Evolutionary conservation across 92 coral and sea anemone species (phyloP).

Genomic region (Porites rus): DNA sequence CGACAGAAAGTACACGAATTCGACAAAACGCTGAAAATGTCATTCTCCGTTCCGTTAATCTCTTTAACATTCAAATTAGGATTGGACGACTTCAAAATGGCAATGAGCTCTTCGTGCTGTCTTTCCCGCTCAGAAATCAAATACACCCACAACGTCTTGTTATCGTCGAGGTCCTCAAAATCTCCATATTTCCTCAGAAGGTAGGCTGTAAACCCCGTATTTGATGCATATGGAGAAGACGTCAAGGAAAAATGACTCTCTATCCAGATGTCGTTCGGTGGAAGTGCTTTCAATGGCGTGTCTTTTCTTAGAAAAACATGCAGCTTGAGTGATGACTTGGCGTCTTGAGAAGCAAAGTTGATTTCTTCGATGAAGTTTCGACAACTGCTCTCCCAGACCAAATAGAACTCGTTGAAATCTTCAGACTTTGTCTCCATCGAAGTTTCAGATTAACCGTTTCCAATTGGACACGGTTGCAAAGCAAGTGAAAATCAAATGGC

Average conservation of each 20-base stretch:
- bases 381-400: slow-evolving; percentile 98
- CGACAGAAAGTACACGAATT: slow-evolving; percentile 81
- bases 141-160: slow-evolving; percentile 38
- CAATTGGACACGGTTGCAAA: too few relatives aligned
- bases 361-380: slow-evolving; percentile 90
- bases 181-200: slow-evolving; percentile 67
- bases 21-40: slow-evolving; percentile 67
- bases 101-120: slow-evolving; percentile 85
- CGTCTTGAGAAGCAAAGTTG: slow-evolving; percentile 65
- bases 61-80: slow-evolving; percentile 61
- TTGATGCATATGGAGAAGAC: slow-evolving; percentile 94
- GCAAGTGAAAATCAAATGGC: not conserved
- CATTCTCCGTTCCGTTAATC: slow-evolving; percentile 76
- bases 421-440: not conserved
- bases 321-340: slow-evolving; percentile 70
- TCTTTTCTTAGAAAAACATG: slow-evolving; percentile 90
- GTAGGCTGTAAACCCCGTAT: slow-evolving; percentile 69
- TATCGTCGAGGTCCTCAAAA: slow-evolving; percentile 41
- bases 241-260: slow-evolving; percentile 79
- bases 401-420: slow-evolving; percentile 69
- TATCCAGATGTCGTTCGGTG: slow-evolving; percentile 81
- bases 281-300: slow-evolving; percentile 87
- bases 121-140: slow-evolving; percentile 85
- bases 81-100: slow-evolving; percentile 64
- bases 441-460: not conserved